Evolutionary conservation across 2,113 vertebrate genomes (phyloP), one percentile per base, ranked within the genome.

Genomic region (Columba janthina): DNA sequence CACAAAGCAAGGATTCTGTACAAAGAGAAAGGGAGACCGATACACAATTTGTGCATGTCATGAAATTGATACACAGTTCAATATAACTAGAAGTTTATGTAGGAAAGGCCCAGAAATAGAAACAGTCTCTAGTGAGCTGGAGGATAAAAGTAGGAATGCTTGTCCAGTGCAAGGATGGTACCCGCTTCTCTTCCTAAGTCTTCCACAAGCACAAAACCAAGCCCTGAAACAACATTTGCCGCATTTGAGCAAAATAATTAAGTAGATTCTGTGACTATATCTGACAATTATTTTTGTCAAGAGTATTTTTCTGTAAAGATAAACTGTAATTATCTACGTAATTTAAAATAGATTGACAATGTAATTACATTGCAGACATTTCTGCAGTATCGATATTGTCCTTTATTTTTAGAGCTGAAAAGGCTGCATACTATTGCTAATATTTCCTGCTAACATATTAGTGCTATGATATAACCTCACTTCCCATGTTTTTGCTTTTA

Each of bases 201-300:
- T 65, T 92, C 56, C 46, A 58, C 25, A 83, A 70, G 36, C 21
- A 62, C 18, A 61, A 82, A 93, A 69, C 64, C 29, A 80, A 94
- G 50, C 62, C 65, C 44, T 53, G 64, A 53, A 73, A 17, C 42
- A 75, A 69, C 29, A 65, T 28, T 58, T 85, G 46, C 58, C 48
- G 76, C 40, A 66, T 76, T 58, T 62, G 7, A 85, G 61, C 20
- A 70, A 57, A 78, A 79, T 12, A 88, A 60, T 91, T 46, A 83
- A 60, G 20, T 19, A 80, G 58, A 67, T 77, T 91, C 36, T 91
- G 46, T 80, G 56, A 91, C 79, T 88, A 44, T n/a, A 56, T 85
- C 67, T 93, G 67, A 38, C 48, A 91, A 69, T 46, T 95, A 62
- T 38, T 94, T 94, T 88, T 72, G 60, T 91, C 54, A 56, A 15